phyloP scores from a whole-genome alignment of 2,113 vertebrate genomes.

The Pseudopodoces humilis region DNA sequence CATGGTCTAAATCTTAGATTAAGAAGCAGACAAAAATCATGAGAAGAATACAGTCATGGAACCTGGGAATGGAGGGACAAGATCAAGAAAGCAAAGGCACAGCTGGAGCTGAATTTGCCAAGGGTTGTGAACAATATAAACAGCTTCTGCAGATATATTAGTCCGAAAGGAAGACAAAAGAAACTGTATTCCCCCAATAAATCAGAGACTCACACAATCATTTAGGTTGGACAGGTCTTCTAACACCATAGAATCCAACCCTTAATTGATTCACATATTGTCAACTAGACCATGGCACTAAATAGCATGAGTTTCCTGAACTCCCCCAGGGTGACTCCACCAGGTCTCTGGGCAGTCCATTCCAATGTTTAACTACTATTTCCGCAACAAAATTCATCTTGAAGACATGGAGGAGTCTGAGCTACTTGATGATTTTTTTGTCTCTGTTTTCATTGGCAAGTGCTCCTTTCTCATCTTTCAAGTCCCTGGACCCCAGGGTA shows the following conservation, averaged over 20 bases:
- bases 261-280: neutral
- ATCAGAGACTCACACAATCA: neutral
- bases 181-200: neutral
- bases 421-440: neutral
- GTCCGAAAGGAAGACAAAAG: neutral
- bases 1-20: neutral
- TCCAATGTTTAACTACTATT: neutral
- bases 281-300: neutral
- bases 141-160: neutral
- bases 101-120: neutral
- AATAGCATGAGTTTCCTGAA: neutral
- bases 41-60: neutral
- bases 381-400: neutral
- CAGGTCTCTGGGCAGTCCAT: neutral
- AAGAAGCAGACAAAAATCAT: neutral
- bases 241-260: neutral
- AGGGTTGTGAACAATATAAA: neutral
- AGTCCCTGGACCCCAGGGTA: neutral
- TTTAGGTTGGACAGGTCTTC: neutral
- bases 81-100: neutral
- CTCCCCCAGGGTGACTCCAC: neutral
- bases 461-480: neutral
- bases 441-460: neutral
- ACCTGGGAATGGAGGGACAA: accelerated
- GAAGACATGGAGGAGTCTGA: neutral